Evolutionary conservation across 2,113 vertebrate genomes (phyloP), one percentile per base, ranked within the genome.

Genomic region (Nothobranchius kuhntae): DNA sequence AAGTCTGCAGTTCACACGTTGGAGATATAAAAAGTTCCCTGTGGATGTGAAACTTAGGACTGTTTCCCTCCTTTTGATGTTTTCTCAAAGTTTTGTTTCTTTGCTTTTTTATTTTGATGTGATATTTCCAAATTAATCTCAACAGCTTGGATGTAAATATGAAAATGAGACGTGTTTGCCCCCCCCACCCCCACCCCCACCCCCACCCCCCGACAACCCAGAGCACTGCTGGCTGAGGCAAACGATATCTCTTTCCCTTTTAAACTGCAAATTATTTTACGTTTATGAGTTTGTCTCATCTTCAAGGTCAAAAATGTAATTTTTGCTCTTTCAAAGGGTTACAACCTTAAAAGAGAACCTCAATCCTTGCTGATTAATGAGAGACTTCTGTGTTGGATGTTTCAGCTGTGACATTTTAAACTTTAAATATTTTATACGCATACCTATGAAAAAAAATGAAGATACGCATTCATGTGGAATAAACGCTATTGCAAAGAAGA

Each of bases 251-350:
- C 92, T 89, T 87, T 90, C 91, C 84, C 92, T 90, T 93, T 93
- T 92, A 93, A 94, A 94, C 91, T 89, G 89, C 87, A 92, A 94
- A 94, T 94, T 94, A 94, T 94, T 94, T 93, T 92, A 94, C 92
- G 89, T 93, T 94, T 93, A 94, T 92, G 92, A 94, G 92, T 94
- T 93, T 94, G 92, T 94, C 92, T 94, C 93, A 94, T 94, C 93
- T 93, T 94, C 92, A 94, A 94, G 93, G 93, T 94, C 93, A 94
- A 93, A 94, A 93, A 93, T 93, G 91, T 93, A 93, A 94, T 94
- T 94, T 93, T 94, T 94, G 93, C 92, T 93, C 93, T 93, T 94
- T 94, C 92, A 94, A 94, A 94, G 92, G 93, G 93, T 93, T 94
- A 94, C 93, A 94, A 93, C 93, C 92, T 94, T 92, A 94, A 93